Conservation (phyloP, 2,113 vertebrate species). For the Tragelaphus strepsiceros region DNA sequence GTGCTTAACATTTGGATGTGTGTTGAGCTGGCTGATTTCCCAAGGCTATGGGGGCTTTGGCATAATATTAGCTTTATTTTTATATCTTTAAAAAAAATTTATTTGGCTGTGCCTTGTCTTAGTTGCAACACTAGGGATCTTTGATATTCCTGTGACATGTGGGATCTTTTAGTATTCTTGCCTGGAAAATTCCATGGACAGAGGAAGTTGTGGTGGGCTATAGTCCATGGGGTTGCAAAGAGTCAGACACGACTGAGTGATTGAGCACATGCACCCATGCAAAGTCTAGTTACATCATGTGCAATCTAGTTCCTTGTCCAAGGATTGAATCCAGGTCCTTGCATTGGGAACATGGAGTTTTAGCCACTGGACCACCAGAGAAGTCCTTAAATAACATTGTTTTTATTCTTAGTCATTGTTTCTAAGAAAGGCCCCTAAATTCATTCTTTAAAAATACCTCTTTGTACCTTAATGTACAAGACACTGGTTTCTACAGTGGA, state of each 20-base stretch:
- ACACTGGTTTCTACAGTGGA: background rate
- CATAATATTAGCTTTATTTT: background rate
- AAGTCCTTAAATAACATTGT: background rate
- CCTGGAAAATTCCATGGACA: background rate
- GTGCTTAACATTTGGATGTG: background rate
- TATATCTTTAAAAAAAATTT: background rate
- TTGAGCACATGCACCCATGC: background rate
- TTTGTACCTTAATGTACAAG: background rate
- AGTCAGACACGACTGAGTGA: background rate
- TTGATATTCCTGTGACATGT: background rate
- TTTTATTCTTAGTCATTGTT: background rate
- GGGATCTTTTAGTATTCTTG: background rate
- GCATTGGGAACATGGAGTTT: background rate
- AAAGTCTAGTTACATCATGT: background rate
- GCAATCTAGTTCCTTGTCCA: background rate
- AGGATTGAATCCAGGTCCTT: background rate
- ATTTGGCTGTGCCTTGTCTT: rapidly evolving
- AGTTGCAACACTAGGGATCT: background rate
- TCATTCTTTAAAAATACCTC: background rate
- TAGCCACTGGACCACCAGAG: background rate
- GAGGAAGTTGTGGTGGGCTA: background rate
- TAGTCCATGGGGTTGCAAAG: background rate
- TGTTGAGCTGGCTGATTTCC: background rate
- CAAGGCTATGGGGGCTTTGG: background rate
- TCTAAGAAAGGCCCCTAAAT: background rate